A percentile compares a stretch with the other conserved stretches of the same genome.
Conservation (phyloP, 2,888 invertebrate genomes). For the Zeuzera pyrina region DNA sequence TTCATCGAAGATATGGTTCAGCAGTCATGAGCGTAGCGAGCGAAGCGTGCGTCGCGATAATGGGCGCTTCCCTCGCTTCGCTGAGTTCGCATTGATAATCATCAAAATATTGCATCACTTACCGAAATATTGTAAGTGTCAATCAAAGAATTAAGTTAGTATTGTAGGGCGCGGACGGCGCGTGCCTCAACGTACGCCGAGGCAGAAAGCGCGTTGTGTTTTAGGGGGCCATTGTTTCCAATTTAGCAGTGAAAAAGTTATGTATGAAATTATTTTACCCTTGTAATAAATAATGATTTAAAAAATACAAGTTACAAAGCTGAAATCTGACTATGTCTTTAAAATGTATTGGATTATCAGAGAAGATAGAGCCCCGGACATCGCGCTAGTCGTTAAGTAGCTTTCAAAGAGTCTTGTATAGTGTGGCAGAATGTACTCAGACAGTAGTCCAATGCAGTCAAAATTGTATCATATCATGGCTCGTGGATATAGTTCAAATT, state of each 20-base stretch:
- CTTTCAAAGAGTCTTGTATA: too few species aligned
- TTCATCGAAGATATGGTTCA: background rate
- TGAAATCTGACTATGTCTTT: too few species aligned
- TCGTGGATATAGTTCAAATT: too few species aligned
- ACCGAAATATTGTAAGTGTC: conserved; percentile 74
- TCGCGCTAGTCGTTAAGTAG: too few species aligned
- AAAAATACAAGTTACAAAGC: too few species aligned
- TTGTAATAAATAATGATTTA: too few species aligned
- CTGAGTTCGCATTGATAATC: conserved; percentile 54
- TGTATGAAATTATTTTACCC: too few species aligned
- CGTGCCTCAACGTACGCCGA: conserved; percentile 38
- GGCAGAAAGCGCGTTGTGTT: conserved; percentile 32
- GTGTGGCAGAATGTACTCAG: too few species aligned
- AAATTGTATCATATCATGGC: too few species aligned
- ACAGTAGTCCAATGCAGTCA: too few species aligned
- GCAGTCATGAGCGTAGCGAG: conserved; percentile 29
- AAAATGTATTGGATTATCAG: too few species aligned
- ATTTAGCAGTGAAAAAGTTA: conserved; percentile 25
- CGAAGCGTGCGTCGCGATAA: conserved; percentile 50
- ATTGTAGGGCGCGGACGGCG: conserved; percentile 49
- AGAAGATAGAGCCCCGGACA: too few species aligned
- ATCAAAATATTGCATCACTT: conserved; percentile 74
- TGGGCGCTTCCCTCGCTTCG: conserved; percentile 31
- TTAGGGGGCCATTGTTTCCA: conserved; percentile 56
- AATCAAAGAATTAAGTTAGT: conserved; percentile 70